Evolutionary conservation across 2,797 vertebrate species (phyloP).

Genomic region (Halcyon badia): DNA sequence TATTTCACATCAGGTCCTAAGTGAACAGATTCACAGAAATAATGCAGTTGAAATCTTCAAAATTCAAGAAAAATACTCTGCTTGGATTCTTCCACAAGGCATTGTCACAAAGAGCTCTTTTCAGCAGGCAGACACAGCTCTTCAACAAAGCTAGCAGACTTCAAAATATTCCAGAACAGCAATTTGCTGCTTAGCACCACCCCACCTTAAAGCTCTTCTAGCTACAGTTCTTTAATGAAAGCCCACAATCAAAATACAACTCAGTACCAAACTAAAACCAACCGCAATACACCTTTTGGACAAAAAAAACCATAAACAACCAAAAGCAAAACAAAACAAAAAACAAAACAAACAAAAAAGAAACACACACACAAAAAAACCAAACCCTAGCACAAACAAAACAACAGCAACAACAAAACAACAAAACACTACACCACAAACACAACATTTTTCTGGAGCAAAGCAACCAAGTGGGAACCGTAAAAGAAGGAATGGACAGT

Average conservation of each 20-base stretch:
- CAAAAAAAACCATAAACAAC: neutral
- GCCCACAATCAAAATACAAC: neutral
- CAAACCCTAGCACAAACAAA: neutral
- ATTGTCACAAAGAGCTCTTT: neutral
- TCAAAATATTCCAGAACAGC: neutral
- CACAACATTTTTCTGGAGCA: neutral
- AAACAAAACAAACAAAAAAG: too few relatives aligned
- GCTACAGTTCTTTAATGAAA: neutral
- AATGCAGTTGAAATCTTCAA: neutral
- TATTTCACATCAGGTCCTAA: neutral
- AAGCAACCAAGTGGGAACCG: neutral
- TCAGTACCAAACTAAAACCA: neutral
- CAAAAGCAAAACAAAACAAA: neutral
- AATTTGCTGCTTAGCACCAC: neutral
- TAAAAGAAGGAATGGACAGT: neutral
- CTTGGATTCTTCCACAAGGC: neutral
- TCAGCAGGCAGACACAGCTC: neutral
- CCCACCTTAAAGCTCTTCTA: neutral
- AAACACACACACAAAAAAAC: neutral
- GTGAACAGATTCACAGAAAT: neutral
- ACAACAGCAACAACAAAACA: neutral
- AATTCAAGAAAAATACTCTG: neutral
- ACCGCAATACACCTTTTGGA: neutral
- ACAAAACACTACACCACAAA: too few relatives aligned
- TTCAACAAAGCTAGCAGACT: neutral